These are phyloP conservation scores for Byasa hedistus DNA, from an alignment of 2,888 invertebrate species.

Conservation along the genomic window DNA sequence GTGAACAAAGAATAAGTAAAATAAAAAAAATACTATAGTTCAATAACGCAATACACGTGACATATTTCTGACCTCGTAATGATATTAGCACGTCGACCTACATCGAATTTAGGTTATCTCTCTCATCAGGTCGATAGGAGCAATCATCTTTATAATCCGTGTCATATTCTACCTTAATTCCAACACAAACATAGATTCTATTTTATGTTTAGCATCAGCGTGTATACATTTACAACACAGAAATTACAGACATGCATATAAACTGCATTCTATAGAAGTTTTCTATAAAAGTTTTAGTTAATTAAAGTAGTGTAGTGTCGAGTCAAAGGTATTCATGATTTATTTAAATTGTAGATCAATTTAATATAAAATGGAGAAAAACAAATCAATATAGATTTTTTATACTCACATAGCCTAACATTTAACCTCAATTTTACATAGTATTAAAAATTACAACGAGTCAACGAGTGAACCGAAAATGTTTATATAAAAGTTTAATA, in stretches of 20 bases:
- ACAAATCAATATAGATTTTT: too few relatives aligned
- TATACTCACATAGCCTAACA: too few relatives aligned
- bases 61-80: slow-evolving; percentile 45
- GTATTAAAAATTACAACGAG: too few relatives aligned
- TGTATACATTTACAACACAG: background rate
- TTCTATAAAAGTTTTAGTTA: background rate
- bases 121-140: slow-evolving; percentile 46
- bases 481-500: too few relatives aligned
- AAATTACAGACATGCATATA: background rate
- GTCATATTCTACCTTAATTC: slow-evolving; percentile 19
- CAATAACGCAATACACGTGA: background rate
- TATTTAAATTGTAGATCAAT: too few relatives aligned
- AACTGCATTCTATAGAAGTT: background rate
- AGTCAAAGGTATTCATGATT: background rate
- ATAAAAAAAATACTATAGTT: background rate
- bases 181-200: background rate
- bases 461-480: too few relatives aligned
- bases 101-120: slow-evolving; percentile 64
- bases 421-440: too few relatives aligned
- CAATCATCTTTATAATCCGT: slow-evolving; percentile 41
- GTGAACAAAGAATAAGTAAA: background rate
- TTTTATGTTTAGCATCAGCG: background rate
- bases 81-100: slow-evolving; percentile 58
- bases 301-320: background rate
- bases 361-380: too few relatives aligned